phyloP scores from a whole-genome alignment of 30 jellyfish, hydroid and myxozoan genomes.

The Phacellophora camtschatica region DNA sequence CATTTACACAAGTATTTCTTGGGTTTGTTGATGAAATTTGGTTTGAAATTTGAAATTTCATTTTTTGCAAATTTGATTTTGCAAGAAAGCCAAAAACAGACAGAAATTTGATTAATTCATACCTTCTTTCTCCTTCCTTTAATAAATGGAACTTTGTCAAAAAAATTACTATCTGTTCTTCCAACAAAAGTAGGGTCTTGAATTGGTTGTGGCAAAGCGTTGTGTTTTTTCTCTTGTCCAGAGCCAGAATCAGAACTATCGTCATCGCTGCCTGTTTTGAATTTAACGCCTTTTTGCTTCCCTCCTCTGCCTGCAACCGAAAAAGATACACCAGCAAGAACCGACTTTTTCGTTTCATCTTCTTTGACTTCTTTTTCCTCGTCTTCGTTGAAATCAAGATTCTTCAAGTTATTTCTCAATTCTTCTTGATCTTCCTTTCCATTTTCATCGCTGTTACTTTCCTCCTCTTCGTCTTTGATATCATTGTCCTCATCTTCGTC shows the following conservation, averaged over 20 bases:
- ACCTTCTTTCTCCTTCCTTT: conserved; percentile 86
- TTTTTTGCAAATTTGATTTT: too few relatives aligned
- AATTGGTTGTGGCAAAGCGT: conserved; percentile 78
- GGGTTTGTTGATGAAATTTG: too few relatives aligned
- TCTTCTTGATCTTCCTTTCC: conserved; percentile 89
- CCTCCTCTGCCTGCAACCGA: conserved; percentile 85
- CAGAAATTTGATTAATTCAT: too few relatives aligned
- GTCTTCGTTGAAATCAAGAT: conserved; percentile 66
- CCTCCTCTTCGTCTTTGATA: conserved; percentile 19
- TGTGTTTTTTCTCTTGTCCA: neutral
- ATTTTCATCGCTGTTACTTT: conserved; percentile 54
- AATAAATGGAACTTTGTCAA: conserved; percentile 72
- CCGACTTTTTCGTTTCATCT: conserved; percentile 71
- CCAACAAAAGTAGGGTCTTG: conserved; percentile 89
- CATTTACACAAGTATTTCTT: too few relatives aligned
- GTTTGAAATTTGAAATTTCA: too few relatives aligned
- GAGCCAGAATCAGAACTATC: conserved; percentile 67
- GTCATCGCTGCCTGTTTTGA: conserved; percentile 61
- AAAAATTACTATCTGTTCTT: conserved; percentile 70
- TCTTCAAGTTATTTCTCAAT: conserved; percentile 82
- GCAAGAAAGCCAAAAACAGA: too few relatives aligned
- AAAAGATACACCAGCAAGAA: conserved; percentile 72
- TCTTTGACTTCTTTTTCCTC: conserved; percentile 26
- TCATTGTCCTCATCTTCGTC: conserved; percentile 58
- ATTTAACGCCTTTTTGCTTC: conserved; percentile 46